phyloP scores from a whole-genome alignment of 1,140 invertebrate genomes.

The Andricus grossulariae region DNA sequence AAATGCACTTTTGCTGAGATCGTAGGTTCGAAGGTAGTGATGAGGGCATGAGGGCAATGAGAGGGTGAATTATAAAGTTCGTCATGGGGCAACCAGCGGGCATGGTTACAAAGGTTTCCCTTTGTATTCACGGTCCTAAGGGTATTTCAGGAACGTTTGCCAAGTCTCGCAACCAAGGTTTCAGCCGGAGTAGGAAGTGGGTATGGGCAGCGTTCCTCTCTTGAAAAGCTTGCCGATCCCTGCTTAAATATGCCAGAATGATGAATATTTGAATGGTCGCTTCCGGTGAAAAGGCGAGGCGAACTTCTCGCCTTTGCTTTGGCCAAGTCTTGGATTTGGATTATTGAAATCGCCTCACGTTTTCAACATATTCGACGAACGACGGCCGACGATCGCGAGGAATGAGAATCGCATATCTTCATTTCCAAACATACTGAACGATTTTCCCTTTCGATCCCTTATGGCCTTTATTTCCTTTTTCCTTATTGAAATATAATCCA shows the following conservation, averaged over 20 bases:
- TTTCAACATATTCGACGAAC: not conserved
- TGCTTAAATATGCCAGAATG: conserved; percentile 24
- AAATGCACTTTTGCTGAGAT: not conserved
- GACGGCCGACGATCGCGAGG: not conserved
- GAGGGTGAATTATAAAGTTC: conserved; percentile 4
- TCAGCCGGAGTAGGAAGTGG: not conserved
- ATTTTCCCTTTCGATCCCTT: not conserved
- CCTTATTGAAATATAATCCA: not conserved
- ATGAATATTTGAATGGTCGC: conserved; percentile 16
- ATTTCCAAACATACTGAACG: conserved; percentile 13
- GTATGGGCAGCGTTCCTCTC: conserved; percentile 1
- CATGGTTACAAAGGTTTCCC: not conserved
- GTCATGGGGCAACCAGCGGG: not conserved
- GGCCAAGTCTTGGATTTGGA: not conserved
- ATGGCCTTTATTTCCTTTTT: not conserved
- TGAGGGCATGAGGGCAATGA: not conserved
- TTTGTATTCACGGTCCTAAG: not conserved
- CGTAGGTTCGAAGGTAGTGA: not conserved
- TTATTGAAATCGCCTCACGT: conserved; percentile 27
- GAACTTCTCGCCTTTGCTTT: conserved; percentile 16
- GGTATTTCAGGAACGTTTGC: not conserved
- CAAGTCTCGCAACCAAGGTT: not conserved
- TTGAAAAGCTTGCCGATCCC: conserved; percentile 14
- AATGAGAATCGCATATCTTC: conserved; percentile 6
- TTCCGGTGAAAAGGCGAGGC: not conserved